Evolutionary conservation across 1,140 invertebrate species (phyloP), one percentile per base, ranked within the genome.

Genomic region (Magallana angulata): DNA sequence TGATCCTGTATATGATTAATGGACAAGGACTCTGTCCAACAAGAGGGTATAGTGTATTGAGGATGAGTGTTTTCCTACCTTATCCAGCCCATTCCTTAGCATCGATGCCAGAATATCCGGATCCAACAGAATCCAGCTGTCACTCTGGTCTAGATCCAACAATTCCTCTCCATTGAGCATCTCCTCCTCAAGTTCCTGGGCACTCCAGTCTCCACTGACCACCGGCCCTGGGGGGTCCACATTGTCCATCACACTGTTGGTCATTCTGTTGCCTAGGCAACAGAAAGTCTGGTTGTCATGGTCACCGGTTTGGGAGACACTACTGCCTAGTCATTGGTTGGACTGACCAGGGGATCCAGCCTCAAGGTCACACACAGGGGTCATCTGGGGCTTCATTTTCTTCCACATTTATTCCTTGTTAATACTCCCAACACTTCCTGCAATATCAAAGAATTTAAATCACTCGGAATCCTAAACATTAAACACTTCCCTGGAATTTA

Each of bases 61-160:
- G 36, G 1, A 36, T 36, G 36, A 36, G 36, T 36, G 36, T 64
- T n/a, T 71, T 3, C 84, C 85, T 86, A 92, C 92, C 90, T 92
- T 92, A 24, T 91, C 90, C 14, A 90, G 62, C 14, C 90, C 90
- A 64, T 60, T 90, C 88, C 86, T 91, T 30, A 92, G 76, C 68
- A 92, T 85, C 8, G 85, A 71, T 18, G 90, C 89, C 64, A 92
- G 86, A 81, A 87, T 82, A 89, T 90, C 56, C 87, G 62, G 36
- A 85, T 87, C 88, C 86, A 90, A 24, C 84, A 85, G 80, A 85
- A 89, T 18, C 90, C 88, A 85, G 88, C 88, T 56, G 57, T 56
- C 56, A n/a, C 36, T 30, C 11, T 36, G 81, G 16, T 30, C 36
- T 5, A 24, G 24, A 71, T 71, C 68, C 24, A 6, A 71, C 24